Base-by-base conservation (phyloP, 2,888 invertebrate species). In the Phortica magna region DNA sequence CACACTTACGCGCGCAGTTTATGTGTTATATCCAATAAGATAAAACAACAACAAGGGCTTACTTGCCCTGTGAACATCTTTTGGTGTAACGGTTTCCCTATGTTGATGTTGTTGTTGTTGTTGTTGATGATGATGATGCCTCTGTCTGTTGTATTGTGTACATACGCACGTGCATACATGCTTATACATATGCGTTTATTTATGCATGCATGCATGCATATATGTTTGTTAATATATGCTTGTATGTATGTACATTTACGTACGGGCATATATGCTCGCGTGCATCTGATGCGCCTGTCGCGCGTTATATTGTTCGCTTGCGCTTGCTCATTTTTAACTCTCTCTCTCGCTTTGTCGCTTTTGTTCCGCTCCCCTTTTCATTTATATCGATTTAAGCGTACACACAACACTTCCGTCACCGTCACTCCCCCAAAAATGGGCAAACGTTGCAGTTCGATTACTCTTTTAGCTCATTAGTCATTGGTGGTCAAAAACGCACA, bases 191-290 rank as follows among this genome's bases (percentile, higher is more conserved):
- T 55, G 55, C 22, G 14, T 39, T 39, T 31, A 59, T 53, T 57
- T 43, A 68, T 41, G 73, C 22, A 65, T 72, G 67, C 48, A 77
- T 70, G 19, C 22, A 43, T 48, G 64, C 57, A 77, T 59, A 67
- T 71, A 74, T 48, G 43, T 43, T 41, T 59, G 12, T 48, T 9
- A 9, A 48, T 48, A 17, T 59, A 59, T 59, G 59, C 7, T 9
- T 59, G 17, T 7, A 17, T 17, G 19, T 59, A 59, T 59, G 19
- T 53, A 53, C n/a, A 7, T n/a, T n/a, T 53, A 31, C 31, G 31
- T 31, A 31, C 31, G 31, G 31, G 2, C 31, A 31, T 31, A 31
- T 31, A 31, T 31, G 31, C 31, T 31, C 31, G 31, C 31, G 31
- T 31, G 31, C 31, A 31, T 31, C 31, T 31, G 31, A 31, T 31